phyloP scores from a whole-genome alignment of 2,888 invertebrate genomes.

The Tethea ocularis region DNA sequence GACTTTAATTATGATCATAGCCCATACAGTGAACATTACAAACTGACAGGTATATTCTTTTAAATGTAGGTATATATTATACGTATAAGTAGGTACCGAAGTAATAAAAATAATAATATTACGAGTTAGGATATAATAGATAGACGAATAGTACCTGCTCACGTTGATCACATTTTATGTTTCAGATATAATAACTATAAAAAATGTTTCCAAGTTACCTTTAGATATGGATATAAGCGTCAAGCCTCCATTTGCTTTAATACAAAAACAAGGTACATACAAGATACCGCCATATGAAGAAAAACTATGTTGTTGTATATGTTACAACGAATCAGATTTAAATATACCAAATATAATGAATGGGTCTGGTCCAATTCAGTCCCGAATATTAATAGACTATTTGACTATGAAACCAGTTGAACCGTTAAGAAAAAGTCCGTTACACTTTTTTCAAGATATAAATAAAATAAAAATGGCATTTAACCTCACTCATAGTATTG shows the following conservation, averaged over 20 bases:
- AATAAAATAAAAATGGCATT: constrained; percentile 75
- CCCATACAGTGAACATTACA: constrained; percentile 69
- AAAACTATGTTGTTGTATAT: constrained; percentile 66
- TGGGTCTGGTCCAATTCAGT: constrained; percentile 51
- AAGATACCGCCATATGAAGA: constrained; percentile 62
- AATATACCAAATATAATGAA: constrained; percentile 54
- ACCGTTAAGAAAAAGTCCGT: constrained; percentile 53
- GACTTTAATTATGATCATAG: constrained; percentile 79
- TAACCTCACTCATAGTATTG: constrained; percentile 61
- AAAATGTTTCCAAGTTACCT: constrained; percentile 80
- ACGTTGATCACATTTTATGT: no score
- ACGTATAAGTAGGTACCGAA: neutral
- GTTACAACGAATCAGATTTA: constrained; percentile 63
- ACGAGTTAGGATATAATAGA: no score
- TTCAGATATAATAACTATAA: constrained; percentile 81
- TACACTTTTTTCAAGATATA: constrained; percentile 75
- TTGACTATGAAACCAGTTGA: constrained; percentile 67
- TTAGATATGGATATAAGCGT: constrained; percentile 73
- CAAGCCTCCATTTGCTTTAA: constrained; percentile 78
- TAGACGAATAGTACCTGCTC: no score
- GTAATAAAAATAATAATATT: no score
- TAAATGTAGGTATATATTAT: neutral
- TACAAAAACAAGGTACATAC: constrained; percentile 65
- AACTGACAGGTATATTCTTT: constrained; percentile 65
- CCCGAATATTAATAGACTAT: constrained; percentile 63